Conservation (phyloP, 2,797 vertebrate species). For the Pygocentrus nattereri region DNA sequence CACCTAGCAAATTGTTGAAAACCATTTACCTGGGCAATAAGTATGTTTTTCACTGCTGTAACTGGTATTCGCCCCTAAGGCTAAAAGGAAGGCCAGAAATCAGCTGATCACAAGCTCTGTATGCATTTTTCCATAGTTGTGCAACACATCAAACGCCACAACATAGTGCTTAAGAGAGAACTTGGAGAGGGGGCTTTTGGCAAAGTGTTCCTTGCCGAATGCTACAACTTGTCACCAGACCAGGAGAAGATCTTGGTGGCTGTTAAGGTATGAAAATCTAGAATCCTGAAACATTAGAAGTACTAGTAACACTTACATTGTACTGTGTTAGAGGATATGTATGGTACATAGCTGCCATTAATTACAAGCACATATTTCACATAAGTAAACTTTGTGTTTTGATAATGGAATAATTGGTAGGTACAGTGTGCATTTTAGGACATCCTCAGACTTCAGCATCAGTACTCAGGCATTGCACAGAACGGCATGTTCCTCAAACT, state of each 20-base stretch:
- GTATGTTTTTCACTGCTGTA: no score
- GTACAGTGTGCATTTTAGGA: no score
- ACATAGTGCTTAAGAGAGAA: constrained; percentile 96
- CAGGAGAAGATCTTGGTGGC: constrained; percentile 98
- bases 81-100: no score
- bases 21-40: no score
- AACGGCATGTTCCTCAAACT: no score
- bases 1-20: no score
- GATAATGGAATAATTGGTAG: neutral
- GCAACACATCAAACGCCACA: constrained; percentile 98
- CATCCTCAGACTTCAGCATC: no score
- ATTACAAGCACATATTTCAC: no score
- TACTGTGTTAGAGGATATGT: neutral
- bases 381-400: no score
- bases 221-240: constrained; percentile 93
- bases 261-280: constrained; percentile 86
- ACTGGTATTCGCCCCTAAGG: no score
- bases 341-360: neutral
- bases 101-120: neutral
- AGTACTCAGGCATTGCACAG: no score
- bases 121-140: constrained; percentile 83
- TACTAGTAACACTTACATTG: neutral
- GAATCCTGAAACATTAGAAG: neutral
- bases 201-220: constrained; percentile 98
- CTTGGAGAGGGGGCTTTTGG: constrained; percentile 98